Evolutionary conservation across 1,140 invertebrate species (phyloP).

Genomic region (Ctenoplectra terminalis): DNA sequence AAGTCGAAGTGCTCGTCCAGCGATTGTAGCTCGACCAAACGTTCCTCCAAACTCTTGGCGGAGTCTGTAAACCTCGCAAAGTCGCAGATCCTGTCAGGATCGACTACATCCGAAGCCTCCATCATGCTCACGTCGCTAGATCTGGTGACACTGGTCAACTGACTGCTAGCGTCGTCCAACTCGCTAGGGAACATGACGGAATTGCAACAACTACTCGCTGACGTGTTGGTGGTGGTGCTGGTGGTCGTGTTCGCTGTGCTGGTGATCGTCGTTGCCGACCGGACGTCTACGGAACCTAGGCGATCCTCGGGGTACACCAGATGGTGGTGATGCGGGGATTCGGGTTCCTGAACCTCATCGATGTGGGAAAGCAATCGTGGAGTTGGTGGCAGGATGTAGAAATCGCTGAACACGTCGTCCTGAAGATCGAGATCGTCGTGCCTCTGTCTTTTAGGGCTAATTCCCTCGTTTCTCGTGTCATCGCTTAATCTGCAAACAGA

Average conservation of each 20-base stretch:
- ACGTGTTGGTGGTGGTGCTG: conserved; percentile 14
- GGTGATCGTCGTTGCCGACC: conserved; percentile 44
- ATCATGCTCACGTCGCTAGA: conserved; percentile 70
- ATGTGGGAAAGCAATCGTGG: conserved; percentile 87
- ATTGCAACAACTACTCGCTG: conserved; percentile 46
- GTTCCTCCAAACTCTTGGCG: conserved; percentile 76
- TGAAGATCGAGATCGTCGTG: conserved; percentile 78
- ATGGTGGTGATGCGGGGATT: conserved; percentile 70
- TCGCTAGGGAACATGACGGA: conserved; percentile 67
- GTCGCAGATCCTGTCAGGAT: conserved; percentile 79
- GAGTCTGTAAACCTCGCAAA: conserved; percentile 77
- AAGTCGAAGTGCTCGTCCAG: conserved; percentile 80
- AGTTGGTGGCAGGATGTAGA: conserved; percentile 87
- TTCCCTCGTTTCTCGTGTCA: conserved; percentile 77
- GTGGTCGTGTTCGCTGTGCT: conserved; percentile 36
- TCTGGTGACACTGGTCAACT: conserved; percentile 46
- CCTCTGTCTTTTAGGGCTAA: conserved; percentile 75
- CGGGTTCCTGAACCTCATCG: conserved; percentile 81
- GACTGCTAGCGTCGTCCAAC: conserved; percentile 62
- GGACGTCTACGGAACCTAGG: conserved; percentile 56
- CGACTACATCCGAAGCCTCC: conserved; percentile 75
- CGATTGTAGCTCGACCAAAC: conserved; percentile 76
- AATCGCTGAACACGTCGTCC: conserved; percentile 84
- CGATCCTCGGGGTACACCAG: conserved; percentile 69
- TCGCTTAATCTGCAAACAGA: conserved; percentile 70